phyloP scores from a whole-genome alignment of 1,140 invertebrate genomes.

The Palaemon carinicauda region DNA sequence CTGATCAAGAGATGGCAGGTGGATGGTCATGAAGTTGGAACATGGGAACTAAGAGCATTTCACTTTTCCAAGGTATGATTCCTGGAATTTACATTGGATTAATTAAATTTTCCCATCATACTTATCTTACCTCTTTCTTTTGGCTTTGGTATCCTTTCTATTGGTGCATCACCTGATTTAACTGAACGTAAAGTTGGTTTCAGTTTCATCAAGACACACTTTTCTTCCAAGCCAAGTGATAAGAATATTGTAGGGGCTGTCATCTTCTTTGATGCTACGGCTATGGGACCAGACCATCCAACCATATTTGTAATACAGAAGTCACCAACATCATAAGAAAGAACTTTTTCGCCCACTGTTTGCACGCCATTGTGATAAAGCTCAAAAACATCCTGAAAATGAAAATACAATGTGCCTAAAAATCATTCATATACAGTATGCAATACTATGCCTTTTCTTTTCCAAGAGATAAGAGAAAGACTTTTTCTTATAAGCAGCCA shows the following conservation, averaged over 20 bases:
- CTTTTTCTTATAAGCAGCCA: too few species aligned
- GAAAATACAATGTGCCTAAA: not conserved
- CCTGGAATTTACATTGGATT: too few species aligned
- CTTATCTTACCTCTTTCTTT: slow-evolving; percentile 22
- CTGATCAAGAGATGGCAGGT: too few species aligned
- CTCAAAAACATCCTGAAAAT: slow-evolving; percentile 47
- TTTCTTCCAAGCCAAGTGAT: slow-evolving; percentile 43
- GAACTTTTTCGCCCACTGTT: slow-evolving; percentile 43
- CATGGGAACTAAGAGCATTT: too few species aligned
- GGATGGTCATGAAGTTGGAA: too few species aligned
- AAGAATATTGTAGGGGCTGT: slow-evolving; percentile 33
- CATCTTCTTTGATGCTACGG: not conserved
- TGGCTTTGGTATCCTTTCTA: not conserved
- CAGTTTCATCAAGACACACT: slow-evolving; percentile 61
- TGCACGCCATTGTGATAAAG: slow-evolving; percentile 54
- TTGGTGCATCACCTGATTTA: slow-evolving; percentile 4
- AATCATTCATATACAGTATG: too few species aligned
- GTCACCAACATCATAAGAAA: slow-evolving; percentile 56
- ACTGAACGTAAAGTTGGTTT: slow-evolving; percentile 53
- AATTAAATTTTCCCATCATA: too few species aligned
- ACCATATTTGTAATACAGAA: slow-evolving; percentile 43
- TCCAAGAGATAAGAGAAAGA: too few species aligned
- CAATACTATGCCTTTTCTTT: too few species aligned
- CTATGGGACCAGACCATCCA: slow-evolving; percentile 22
- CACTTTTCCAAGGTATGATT: too few species aligned